Evolutionary conservation across 2,888 invertebrate genomes (phyloP), one percentile per base, ranked within the genome.

Genomic region (Caprella mutica): DNA sequence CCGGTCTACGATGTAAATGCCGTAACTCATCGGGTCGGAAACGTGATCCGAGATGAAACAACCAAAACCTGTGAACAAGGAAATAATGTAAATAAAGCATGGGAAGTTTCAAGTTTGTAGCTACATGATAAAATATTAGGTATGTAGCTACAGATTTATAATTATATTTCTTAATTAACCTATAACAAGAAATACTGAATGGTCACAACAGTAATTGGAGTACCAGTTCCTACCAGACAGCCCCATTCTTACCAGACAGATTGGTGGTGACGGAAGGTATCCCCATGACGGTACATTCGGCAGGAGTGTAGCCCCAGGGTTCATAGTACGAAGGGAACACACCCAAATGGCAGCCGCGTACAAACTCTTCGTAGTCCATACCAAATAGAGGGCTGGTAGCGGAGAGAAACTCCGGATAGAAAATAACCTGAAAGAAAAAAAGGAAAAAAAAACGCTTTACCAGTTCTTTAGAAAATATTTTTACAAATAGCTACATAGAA

Each of bases 211-310:
- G n/a, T n/a, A n/a, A n/a, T n/a, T n/a, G n/a, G n/a, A n/a, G n/a
- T n/a, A n/a, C n/a, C n/a, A n/a, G n/a, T n/a, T n/a, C n/a, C n/a
- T n/a, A n/a, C n/a, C n/a, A n/a, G n/a, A n/a, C n/a, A n/a, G n/a
- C n/a, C n/a, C n/a, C n/a, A n/a, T n/a, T n/a, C n/a, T n/a, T n/a
- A n/a, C n/a, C 92, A 44, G 96, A 96, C 4, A 99, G 76, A 72
- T 98, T 99, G 9, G 98, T 98, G 0, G 97, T 94, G 66, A 98
- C 81, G 69, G 92, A 94, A 0, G 98, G 98, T 68, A 98, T 97
- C 0, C 98, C 98, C 97, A 98, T 97, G n/a, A 98, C 96, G 0
- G 98, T 99, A 70, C 98, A 98, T 73, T 98, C 98, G 1, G 97
- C 98, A 0, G 97, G 97, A 0, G 97, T 98, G 73, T 97, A 98